These are phyloP conservation scores for Scolanthus callimorphus DNA, from an alignment of 92 coral and sea anemone genomes.

Conservation along the genomic window DNA sequence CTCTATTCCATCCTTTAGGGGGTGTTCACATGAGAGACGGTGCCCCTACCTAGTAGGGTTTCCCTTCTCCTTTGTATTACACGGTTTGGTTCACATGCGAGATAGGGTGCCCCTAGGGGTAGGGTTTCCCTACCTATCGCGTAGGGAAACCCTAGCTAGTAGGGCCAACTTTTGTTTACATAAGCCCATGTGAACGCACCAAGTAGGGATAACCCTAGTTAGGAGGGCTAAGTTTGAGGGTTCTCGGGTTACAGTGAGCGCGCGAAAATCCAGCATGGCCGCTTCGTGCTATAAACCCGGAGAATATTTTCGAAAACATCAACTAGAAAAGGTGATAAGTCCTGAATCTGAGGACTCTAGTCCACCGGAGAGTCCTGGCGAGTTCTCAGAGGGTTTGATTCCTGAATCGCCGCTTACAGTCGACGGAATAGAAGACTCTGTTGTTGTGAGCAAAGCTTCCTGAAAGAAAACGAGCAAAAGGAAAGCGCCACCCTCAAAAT, in stretches of 20 bases:
- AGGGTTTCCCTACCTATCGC: no score
- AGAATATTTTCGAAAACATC: neutral
- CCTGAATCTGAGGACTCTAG: neutral
- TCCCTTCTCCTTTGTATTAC: no score
- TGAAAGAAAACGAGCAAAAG: neutral
- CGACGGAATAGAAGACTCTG: no score
- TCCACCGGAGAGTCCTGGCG: neutral
- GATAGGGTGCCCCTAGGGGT: no score
- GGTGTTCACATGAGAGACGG: no score
- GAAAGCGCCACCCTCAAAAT: neutral
- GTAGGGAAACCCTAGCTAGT: conserved; percentile 12
- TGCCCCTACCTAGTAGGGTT: no score
- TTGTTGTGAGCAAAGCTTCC: conserved; percentile 1
- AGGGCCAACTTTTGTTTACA: conserved; percentile 14
- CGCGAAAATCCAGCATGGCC: neutral
- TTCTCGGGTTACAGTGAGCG: neutral
- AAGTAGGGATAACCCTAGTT: neutral
- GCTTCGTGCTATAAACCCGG: neutral
- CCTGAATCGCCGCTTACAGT: neutral
- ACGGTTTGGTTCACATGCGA: no score
- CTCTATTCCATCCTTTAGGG: no score
- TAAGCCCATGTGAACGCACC: conserved; percentile 10
- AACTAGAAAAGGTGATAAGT: neutral
- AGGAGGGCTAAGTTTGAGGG: conserved; percentile 8
- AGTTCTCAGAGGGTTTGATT: neutral